These are phyloP conservation scores for Platycheirus rosarum DNA, from an alignment of 2,888 invertebrate genomes.

Conservation along the genomic window DNA sequence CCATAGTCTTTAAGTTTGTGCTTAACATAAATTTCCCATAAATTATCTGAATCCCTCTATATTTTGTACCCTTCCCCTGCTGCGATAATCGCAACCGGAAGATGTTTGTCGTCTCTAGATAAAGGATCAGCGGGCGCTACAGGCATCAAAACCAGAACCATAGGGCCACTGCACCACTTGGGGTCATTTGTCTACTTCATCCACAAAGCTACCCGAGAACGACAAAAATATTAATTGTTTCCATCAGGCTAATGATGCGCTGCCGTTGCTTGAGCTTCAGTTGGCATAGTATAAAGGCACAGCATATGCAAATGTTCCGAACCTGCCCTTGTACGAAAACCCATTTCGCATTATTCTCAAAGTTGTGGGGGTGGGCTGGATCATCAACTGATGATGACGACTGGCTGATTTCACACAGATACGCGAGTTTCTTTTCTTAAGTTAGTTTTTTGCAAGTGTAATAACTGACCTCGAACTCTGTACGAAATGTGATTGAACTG, in stretches of 20 bases:
- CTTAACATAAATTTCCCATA: slow-evolving; percentile 68
- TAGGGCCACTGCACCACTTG: slow-evolving; percentile 23
- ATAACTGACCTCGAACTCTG: slow-evolving; percentile 81
- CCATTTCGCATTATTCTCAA: slow-evolving; percentile 41
- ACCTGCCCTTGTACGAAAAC: slow-evolving; percentile 56
- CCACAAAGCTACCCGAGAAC: slow-evolving; percentile 26
- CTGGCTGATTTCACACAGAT: slow-evolving; percentile 56
- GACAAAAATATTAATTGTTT: slow-evolving; percentile 72
- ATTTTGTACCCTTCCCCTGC: not conserved
- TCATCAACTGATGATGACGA: slow-evolving; percentile 34
- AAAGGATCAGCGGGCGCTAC: slow-evolving; percentile 24
- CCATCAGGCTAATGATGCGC: slow-evolving; percentile 64
- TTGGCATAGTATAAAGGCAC: slow-evolving; percentile 2
- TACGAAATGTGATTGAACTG: slow-evolving; percentile 80
- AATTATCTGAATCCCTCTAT: slow-evolving; percentile 47
- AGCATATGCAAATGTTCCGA: not conserved
- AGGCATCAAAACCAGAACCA: slow-evolving; percentile 1
- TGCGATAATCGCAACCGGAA: slow-evolving; percentile 65
- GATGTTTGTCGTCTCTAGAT: slow-evolving; percentile 44
- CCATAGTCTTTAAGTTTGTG: slow-evolving; percentile 50
- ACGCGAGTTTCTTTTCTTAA: not conserved
- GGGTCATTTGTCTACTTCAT: slow-evolving; percentile 13
- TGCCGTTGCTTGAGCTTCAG: slow-evolving; percentile 29
- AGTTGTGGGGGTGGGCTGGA: slow-evolving; percentile 54
- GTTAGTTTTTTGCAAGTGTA: slow-evolving; percentile 49